Evolutionary conservation across 1,140 invertebrate species (phyloP).

Genomic region (Cydia pomonella): DNA sequence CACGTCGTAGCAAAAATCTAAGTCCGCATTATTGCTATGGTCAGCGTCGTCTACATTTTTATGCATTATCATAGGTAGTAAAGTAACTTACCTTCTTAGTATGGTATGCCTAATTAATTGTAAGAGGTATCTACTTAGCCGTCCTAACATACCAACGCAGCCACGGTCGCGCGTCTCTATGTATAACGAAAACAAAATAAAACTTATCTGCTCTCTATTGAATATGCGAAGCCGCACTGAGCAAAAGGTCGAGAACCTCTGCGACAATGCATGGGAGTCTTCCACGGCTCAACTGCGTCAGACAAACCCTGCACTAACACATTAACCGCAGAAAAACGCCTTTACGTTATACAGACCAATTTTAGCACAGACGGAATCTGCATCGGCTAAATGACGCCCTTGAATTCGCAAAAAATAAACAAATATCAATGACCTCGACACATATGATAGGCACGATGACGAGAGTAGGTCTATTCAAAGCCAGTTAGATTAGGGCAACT

Average conservation of each 20-base stretch:
- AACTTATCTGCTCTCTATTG: constrained; percentile 60
- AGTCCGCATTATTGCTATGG: no score
- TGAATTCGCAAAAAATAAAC: constrained; percentile 73
- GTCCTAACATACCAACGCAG: neutral
- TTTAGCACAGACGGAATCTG: neutral
- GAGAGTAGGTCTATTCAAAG: constrained; percentile 54
- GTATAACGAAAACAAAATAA: constrained; percentile 45
- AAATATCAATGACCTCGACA: constrained; percentile 76
- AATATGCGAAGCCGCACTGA: constrained; percentile 62
- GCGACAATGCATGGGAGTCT: constrained; percentile 64
- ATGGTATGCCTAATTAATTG: no score
- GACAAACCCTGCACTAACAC: constrained; percentile 38
- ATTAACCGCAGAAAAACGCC: constrained; percentile 28
- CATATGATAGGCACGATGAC: constrained; percentile 61
- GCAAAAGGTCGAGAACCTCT: constrained; percentile 67
- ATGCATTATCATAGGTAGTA: no score
- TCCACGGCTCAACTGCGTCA: constrained; percentile 53
- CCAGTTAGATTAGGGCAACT: constrained; percentile 71
- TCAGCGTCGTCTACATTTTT: no score
- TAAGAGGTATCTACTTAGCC: no score
- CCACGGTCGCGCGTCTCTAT: neutral
- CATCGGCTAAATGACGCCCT: constrained; percentile 49
- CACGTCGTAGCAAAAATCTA: no score
- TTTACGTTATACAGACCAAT: constrained; percentile 3
- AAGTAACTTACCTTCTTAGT: no score